These are phyloP conservation scores for Aurelia coerulea DNA, from an alignment of 30 jellyfish, hydroid and myxozoan genomes.

Conservation along the genomic window DNA sequence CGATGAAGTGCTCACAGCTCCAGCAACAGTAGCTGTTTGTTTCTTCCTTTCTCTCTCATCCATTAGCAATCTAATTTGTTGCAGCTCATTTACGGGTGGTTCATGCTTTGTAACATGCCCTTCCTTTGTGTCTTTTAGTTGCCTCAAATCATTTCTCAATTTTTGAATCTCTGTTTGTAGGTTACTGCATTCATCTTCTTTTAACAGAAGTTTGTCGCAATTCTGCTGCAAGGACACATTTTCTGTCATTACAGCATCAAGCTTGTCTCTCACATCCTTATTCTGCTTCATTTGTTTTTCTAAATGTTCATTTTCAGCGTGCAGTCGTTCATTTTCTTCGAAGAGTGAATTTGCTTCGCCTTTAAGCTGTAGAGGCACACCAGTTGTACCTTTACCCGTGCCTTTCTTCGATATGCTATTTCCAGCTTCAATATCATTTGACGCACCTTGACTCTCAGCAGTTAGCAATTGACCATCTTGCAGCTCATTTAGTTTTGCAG, in stretches of 20 bases:
- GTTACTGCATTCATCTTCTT: neutral
- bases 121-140: neutral
- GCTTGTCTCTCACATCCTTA: neutral
- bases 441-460: neutral
- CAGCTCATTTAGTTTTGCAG: neutral
- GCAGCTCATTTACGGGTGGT: neutral
- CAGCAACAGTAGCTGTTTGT: neutral
- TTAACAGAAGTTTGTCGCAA: neutral
- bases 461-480: neutral
- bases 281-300: neutral
- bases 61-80: neutral
- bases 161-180: neutral
- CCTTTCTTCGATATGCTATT: neutral
- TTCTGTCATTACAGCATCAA: too few species aligned
- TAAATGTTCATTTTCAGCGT: neutral
- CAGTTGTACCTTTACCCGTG: neutral
- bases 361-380: neutral
- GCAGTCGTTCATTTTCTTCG: slow-evolving; percentile 22
- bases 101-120: too few species aligned
- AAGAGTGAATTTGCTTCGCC: neutral
- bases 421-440: neutral
- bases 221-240: neutral
- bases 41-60: neutral
- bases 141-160: neutral
- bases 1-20: neutral